Conservation (phyloP, 1,140 invertebrate species). For the Mya arenaria region DNA sequence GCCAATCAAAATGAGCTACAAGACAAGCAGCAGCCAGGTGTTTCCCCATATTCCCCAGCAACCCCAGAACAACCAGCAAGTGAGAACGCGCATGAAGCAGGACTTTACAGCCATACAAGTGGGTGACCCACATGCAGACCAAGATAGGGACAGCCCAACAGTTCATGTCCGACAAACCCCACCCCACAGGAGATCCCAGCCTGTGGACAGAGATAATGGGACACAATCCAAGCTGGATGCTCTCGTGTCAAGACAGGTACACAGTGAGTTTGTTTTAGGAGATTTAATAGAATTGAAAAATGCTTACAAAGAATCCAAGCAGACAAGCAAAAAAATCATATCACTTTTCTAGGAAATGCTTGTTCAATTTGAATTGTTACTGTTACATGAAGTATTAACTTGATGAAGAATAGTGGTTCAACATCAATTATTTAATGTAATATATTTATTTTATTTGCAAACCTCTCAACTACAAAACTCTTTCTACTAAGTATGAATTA, state of each 20-base stretch:
- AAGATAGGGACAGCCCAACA: not conserved
- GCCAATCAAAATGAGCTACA: conserved; percentile 40
- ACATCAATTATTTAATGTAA: not conserved
- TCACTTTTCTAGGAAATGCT: too few relatives aligned
- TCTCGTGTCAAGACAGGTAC: conserved; percentile 44
- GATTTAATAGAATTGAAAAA: too few relatives aligned
- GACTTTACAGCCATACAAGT: conserved; percentile 48
- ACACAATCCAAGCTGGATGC: conserved; percentile 11
- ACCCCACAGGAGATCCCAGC: not conserved
- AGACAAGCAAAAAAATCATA: too few relatives aligned
- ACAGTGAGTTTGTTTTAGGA: too few relatives aligned
- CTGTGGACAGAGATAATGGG: not conserved
- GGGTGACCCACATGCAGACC: conserved; percentile 12
- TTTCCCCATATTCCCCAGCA: not conserved
- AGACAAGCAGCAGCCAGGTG: conserved; percentile 8
- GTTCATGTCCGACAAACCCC: not conserved
- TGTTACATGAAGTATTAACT: too few relatives aligned
- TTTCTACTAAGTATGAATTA: not conserved
- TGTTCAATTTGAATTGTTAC: too few relatives aligned
- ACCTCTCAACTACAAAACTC: not conserved
- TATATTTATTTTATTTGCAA: not conserved
- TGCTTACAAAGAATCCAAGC: too few relatives aligned
- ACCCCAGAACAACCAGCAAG: not conserved
- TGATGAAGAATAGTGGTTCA: too few relatives aligned
- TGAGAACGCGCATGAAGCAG: not conserved